phyloP scores from a whole-genome alignment of 2,888 invertebrate species.

The Dastarcus helophoroides region DNA sequence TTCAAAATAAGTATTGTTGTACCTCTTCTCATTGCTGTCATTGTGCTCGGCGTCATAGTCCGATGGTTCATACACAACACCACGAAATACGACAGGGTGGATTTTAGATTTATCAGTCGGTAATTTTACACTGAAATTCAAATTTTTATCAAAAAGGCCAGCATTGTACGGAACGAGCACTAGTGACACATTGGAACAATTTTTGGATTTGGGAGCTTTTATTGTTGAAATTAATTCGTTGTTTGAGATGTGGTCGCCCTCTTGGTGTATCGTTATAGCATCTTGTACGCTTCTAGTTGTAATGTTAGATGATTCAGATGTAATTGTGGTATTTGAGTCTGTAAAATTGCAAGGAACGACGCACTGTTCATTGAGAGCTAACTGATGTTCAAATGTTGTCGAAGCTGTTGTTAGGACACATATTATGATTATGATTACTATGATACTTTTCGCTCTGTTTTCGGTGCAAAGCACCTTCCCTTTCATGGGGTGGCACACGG shows the following conservation, averaged over 20 bases:
- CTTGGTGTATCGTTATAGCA: conserved; percentile 8
- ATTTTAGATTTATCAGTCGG: background rate
- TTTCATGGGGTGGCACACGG: conserved; percentile 61
- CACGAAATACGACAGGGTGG: no score
- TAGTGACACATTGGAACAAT: background rate
- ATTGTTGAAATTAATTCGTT: background rate
- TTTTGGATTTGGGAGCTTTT: no score
- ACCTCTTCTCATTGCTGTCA: background rate
- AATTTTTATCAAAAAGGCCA: no score
- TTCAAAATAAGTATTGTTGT: conserved; percentile 2
- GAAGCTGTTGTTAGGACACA: conserved; percentile 50
- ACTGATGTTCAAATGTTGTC: conserved; percentile 55
- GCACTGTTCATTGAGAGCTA: conserved; percentile 31
- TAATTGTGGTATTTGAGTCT: conserved; percentile 12
- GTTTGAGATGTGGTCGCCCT: conserved; percentile 5
- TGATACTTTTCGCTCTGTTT: conserved; percentile 54
- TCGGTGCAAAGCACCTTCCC: conserved; percentile 60
- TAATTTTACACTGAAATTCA: background rate
- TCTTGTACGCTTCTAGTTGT: conserved; percentile 5
- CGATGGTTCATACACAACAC: conserved; percentile 1
- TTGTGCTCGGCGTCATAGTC: no score
- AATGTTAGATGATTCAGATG: conserved; percentile 8
- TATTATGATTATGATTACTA: conserved; percentile 44
- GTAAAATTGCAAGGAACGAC: conserved; percentile 14
- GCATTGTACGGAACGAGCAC: background rate